These are phyloP conservation scores for Vireo griseus DNA, from an alignment of 2,797 vertebrate genomes.

Conservation along the genomic window DNA sequence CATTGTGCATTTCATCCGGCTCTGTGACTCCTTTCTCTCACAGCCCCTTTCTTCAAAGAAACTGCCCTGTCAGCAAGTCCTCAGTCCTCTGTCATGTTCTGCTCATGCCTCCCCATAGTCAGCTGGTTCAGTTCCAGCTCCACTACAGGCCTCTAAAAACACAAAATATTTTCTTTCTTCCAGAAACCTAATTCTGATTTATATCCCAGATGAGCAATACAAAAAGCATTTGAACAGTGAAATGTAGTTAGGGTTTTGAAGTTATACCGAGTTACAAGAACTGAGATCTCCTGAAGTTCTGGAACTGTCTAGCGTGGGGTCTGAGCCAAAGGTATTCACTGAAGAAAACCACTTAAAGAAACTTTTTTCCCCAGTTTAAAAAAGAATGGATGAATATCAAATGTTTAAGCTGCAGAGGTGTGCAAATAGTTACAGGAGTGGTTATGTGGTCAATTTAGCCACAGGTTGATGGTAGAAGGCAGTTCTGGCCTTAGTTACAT, in stretches of 20 bases:
- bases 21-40: constrained; percentile 15
- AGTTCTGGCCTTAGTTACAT: neutral
- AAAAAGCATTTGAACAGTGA: neutral
- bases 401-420: neutral
- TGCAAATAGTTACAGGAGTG: neutral
- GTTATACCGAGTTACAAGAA: neutral
- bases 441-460: neutral
- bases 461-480: neutral
- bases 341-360: neutral
- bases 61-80: constrained; percentile 16
- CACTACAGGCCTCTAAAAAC: constrained; percentile 27
- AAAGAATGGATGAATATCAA: neutral
- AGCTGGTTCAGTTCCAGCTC: constrained; percentile 41
- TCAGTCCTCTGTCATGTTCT: neutral
- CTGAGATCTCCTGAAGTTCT: neutral
- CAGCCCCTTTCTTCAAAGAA: constrained; percentile 5
- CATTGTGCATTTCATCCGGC: neutral
- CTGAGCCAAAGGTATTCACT: neutral
- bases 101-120: neutral
- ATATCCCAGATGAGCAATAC: constrained; percentile 10
- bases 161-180: constrained; percentile 40
- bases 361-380: neutral
- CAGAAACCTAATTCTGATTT: constrained; percentile 33
- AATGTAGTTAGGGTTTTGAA: neutral
- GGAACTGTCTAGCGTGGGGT: neutral